phyloP scores from a whole-genome alignment of 2,888 invertebrate species.

The Helicoverpa assulta region DNA sequence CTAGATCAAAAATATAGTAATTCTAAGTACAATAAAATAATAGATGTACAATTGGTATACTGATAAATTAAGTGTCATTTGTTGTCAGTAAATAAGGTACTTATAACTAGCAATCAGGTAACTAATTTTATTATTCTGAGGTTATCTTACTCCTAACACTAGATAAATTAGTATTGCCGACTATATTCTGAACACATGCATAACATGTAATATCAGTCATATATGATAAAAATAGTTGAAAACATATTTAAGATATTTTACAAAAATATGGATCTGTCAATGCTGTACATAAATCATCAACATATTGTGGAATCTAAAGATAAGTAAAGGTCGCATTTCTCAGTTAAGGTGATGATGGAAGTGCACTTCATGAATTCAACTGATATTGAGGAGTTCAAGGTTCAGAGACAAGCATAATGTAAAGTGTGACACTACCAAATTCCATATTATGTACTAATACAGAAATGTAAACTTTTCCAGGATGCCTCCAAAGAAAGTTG shows the following conservation, averaged over 20 bases:
- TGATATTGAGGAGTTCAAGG: no score
- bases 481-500: conserved; percentile 97
- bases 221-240: no score
- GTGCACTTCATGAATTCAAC: no score
- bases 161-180: not conserved
- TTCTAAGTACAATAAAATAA: not conserved
- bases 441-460: no score
- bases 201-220: no score
- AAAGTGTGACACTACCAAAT: no score
- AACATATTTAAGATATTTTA: no score
- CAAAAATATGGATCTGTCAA: no score
- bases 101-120: conserved; percentile 24
- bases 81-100: not conserved
- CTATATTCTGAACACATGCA: not conserved
- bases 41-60: not conserved
- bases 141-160: conserved; percentile 36
- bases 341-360: not conserved
- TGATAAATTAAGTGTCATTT: conserved; percentile 2
- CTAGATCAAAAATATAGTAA: not conserved
- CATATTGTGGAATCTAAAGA: not conserved
- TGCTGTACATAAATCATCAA: not conserved
- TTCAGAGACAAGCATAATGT: no score
- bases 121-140: conserved; percentile 19
- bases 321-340: not conserved
- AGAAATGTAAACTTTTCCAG: conserved; percentile 66